Conservation (phyloP, 2,797 vertebrate species). For the Craterocephalus amniculus region DNA sequence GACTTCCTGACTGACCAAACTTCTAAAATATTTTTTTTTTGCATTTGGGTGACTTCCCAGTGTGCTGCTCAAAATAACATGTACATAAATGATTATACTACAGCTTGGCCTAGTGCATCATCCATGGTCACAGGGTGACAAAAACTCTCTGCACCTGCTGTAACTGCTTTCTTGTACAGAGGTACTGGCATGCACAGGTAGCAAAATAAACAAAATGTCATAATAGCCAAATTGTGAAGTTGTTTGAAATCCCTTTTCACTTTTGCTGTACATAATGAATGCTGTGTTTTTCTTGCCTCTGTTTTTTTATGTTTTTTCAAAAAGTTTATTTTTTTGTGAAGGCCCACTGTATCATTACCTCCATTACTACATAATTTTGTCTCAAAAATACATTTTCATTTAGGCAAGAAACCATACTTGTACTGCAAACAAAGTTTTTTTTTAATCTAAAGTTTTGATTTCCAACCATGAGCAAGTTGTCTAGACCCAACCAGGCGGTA, state of each 20-base stretch:
- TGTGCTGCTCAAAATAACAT: background rate
- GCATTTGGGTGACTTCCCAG: background rate
- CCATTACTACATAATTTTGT: too few species aligned
- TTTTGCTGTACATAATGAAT: too few species aligned
- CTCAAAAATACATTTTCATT: too few species aligned
- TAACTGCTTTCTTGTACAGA: background rate
- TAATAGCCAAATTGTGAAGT: background rate
- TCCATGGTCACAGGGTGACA: background rate
- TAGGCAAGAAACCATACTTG: too few species aligned
- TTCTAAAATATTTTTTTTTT: background rate
- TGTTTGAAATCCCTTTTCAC: too few species aligned
- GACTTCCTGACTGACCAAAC: background rate
- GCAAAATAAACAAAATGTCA: background rate
- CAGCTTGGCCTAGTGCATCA: background rate
- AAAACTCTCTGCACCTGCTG: background rate
- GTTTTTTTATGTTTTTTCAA: too few species aligned
- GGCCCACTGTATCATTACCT: too few species aligned
- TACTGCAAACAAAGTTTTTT: background rate
- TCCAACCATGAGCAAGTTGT: background rate
- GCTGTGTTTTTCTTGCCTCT: too few species aligned
- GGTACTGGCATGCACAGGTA: background rate
- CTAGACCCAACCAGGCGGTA: background rate
- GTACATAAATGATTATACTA: too few species aligned
- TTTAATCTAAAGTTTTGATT: background rate
- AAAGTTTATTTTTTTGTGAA: too few species aligned